A percentile compares a stretch with the other conserved stretches of the same genome.
Evolutionary conservation across 2,113 vertebrate species (phyloP).

Genomic region (Corynorhinus townsendii): DNA sequence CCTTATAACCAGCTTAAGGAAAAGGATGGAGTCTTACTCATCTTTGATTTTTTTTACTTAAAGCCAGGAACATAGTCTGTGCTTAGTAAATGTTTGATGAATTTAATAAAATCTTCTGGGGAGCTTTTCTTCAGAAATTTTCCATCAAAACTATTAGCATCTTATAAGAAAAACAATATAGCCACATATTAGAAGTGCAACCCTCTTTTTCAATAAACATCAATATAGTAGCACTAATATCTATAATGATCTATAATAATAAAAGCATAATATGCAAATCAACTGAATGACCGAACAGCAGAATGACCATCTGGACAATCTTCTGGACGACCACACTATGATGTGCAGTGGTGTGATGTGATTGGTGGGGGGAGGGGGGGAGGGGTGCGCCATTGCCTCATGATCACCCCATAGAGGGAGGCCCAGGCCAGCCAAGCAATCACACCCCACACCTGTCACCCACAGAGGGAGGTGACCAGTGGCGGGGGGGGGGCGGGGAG

Average conservation of each 20-base stretch:
- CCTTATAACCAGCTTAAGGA: not conserved
- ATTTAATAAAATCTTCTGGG: slow-evolving; percentile 31
- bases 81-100: slow-evolving; percentile 37
- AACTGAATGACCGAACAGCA: too few species aligned
- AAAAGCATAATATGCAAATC: too few species aligned
- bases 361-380: too few species aligned
- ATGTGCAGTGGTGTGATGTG: too few species aligned
- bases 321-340: too few species aligned
- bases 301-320: too few species aligned
- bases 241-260: not conserved
- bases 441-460: too few species aligned
- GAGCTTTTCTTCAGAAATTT: not conserved
- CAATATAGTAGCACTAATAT: not conserved
- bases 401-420: too few species aligned
- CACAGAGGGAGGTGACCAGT: too few species aligned
- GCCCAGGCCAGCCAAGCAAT: too few species aligned
- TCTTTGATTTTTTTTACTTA: not conserved
- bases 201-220: not conserved
- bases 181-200: not conserved
- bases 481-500: accelerated
- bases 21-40: not conserved
- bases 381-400: too few species aligned
- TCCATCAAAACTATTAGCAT: not conserved
- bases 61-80: not conserved
- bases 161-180: slow-evolving; percentile 6